Conservation (phyloP, 1,140 invertebrate species). For the Rhagoletis zephyria region DNA sequence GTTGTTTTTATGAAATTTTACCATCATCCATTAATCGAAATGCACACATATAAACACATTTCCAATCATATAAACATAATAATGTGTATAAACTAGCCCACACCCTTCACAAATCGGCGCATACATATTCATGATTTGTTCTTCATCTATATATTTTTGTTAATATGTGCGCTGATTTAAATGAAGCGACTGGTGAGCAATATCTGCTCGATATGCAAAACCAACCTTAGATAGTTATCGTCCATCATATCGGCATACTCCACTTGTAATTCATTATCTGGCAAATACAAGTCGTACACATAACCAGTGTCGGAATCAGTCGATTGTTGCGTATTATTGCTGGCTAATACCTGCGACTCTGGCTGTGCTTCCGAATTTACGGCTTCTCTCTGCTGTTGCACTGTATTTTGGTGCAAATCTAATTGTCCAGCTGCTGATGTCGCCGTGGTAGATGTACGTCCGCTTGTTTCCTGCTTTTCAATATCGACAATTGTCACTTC, state of each 20-base stretch:
- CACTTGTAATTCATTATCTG: constrained; percentile 68
- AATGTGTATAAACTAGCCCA: neutral
- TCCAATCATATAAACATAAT: constrained; percentile 21
- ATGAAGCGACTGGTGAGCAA: constrained; percentile 67
- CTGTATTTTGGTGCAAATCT: constrained; percentile 1
- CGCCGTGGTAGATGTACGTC: neutral
- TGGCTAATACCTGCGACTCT: neutral
- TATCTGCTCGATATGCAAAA: constrained; percentile 69
- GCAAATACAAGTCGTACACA: constrained; percentile 71
- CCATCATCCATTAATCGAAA: neutral
- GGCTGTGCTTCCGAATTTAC: neutral
- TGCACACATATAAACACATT: constrained; percentile 54
- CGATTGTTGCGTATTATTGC: constrained; percentile 57
- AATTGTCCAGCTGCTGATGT: neutral
- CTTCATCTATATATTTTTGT: neutral
- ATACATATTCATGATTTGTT: constrained; percentile 11
- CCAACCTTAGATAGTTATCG: constrained; percentile 72
- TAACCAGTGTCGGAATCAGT: constrained; percentile 70
- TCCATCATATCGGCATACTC: constrained; percentile 69
- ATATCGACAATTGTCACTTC: constrained; percentile 60
- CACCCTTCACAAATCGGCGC: constrained; percentile 2
- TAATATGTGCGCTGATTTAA: constrained; percentile 58
- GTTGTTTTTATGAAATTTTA: neutral
- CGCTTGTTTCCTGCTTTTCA: constrained; percentile 56
- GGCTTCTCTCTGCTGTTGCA: neutral